These are phyloP conservation scores for Graphium colonna DNA, from an alignment of 2,888 invertebrate genomes.

Conservation along the genomic window DNA sequence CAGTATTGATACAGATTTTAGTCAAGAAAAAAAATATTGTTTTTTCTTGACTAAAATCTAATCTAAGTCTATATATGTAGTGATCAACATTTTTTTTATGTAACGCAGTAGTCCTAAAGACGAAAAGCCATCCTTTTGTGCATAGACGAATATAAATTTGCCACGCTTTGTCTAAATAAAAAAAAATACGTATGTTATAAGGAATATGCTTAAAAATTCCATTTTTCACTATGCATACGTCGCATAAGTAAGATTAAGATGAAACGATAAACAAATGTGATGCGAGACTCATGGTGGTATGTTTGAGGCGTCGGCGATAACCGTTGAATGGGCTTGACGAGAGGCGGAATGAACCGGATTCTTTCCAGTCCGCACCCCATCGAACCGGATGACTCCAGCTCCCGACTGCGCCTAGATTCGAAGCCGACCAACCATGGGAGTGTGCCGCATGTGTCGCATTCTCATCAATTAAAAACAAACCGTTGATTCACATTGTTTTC, in stretches of 20 bases:
- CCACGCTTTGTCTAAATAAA: not conserved
- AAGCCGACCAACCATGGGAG: constrained; percentile 38
- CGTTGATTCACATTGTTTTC: constrained; percentile 37
- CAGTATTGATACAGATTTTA: not conserved
- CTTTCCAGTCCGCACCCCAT: constrained; percentile 45
- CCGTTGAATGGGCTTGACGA: constrained; percentile 29
- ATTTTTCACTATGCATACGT: too few species aligned
- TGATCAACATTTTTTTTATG: too few species aligned
- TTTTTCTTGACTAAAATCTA: too few species aligned
- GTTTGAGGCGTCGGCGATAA: constrained; percentile 37
- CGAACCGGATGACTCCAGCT: constrained; percentile 41
- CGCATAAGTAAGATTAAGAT: constrained; percentile 9
- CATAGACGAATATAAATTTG: not conserved
- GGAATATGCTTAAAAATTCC: too few species aligned
- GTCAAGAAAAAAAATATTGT: too few species aligned
- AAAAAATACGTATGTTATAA: not conserved
- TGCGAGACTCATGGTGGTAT: constrained; percentile 3
- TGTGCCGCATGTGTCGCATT: constrained; percentile 48
- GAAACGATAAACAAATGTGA: constrained; percentile 2
- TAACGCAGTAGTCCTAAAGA: too few species aligned
- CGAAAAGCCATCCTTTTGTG: too few species aligned
- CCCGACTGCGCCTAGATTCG: constrained; percentile 31
- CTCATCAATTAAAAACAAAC: constrained; percentile 56
- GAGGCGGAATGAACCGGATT: constrained; percentile 58
- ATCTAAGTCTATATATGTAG: too few species aligned